These are phyloP conservation scores for Eledone cirrhosa DNA, from an alignment of 2,888 invertebrate genomes.

Conservation along the genomic window DNA sequence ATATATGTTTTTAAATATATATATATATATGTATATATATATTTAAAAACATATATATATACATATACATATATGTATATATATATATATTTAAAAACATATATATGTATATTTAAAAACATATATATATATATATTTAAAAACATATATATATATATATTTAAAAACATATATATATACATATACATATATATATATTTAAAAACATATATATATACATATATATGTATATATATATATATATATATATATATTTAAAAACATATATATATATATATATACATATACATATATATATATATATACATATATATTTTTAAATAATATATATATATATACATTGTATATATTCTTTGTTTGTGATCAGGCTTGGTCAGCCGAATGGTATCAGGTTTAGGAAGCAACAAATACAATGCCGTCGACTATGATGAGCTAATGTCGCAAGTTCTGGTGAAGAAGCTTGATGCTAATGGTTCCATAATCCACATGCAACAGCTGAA, in stretches of 20 bases:
- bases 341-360: constrained; percentile 13
- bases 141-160: background rate
- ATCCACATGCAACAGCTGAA: constrained; percentile 62
- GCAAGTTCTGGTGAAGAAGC: constrained; percentile 55
- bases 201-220: too few species aligned
- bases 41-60: background rate
- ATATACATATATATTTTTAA: background rate
- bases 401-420: constrained; percentile 58
- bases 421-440: constrained; percentile 59
- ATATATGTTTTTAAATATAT: background rate
- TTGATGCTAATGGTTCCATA: constrained; percentile 53
- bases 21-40: constrained; percentile 18
- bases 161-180: background rate
- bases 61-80: background rate
- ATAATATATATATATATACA: background rate
- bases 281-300: too few species aligned
- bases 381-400: constrained; percentile 55
- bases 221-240: too few species aligned
- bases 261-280: too few species aligned
- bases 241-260: too few species aligned
- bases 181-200: background rate
- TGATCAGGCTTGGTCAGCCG: constrained; percentile 49
- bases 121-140: background rate
- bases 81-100: background rate
- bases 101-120: background rate